These are phyloP conservation scores for Lepidurus apus DNA, from an alignment of 1,140 invertebrate genomes.

Conservation along the genomic window DNA sequence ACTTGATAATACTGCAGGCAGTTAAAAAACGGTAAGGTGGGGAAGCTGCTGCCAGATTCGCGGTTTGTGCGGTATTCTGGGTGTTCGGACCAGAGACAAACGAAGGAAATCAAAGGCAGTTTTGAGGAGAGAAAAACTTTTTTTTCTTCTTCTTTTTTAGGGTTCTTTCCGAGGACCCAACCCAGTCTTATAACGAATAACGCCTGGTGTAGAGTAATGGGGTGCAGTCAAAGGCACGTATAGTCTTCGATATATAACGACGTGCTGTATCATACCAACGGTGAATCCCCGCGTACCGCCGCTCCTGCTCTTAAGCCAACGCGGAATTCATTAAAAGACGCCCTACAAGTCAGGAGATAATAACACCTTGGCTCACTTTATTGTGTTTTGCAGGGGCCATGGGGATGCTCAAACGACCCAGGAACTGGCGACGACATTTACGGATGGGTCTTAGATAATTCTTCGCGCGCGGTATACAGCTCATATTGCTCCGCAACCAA, in stretches of 20 bases:
- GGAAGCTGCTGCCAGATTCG: background rate
- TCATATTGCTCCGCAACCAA: background rate
- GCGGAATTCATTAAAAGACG: no score
- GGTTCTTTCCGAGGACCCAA: background rate
- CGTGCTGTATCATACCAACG: background rate
- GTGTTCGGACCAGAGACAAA: background rate
- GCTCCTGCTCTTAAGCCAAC: no score
- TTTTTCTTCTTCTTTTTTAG: background rate
- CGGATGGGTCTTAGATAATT: background rate
- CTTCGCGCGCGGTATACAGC: background rate
- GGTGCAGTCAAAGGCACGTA: slow-evolving; percentile 8
- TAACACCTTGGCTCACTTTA: no score
- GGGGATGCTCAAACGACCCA: background rate
- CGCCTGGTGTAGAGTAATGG: background rate
- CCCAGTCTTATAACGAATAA: background rate
- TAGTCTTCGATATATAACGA: background rate
- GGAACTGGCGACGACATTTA: background rate
- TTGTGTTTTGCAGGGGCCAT: no score
- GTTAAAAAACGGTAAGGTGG: background rate
- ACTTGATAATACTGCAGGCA: background rate
- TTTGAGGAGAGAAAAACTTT: background rate
- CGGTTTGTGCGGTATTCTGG: background rate
- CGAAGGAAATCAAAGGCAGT: background rate
- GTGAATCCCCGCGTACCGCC: no score
- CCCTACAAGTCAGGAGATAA: no score